Base-by-base conservation (phyloP, 2,113 vertebrate species). In the Sebastes fasciatus region DNA sequence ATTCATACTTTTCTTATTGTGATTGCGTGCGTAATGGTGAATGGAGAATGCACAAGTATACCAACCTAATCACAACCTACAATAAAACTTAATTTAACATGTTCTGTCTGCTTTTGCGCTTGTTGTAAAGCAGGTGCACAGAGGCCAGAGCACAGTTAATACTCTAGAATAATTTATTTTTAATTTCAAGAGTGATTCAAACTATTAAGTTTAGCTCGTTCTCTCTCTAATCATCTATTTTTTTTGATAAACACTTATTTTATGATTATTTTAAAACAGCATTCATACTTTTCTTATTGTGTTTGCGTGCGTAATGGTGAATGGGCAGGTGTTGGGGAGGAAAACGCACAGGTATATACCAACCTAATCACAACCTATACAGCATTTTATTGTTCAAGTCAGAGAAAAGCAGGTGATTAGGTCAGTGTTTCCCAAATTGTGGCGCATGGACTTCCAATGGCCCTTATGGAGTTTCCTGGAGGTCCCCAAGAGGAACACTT, bases 121-220 rank as follows among this genome's bases (percentile, higher is more conserved):
- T 8, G 14, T 23, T 51, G 77, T 67, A 60, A 92, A 93, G 90
- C 92, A 94, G 89, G 89, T 79, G 91, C 86, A 74, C 72, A 79
- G 43, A 49, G 46, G 12, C 45, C n/a, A 57, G 79, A 76, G 82
- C 16, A 9, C 76, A 63, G 77, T 9, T 8, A 45, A 67, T 5
- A 4, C 9, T 10, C 11, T 8, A 14, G 2, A 46, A 48, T 43
- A 21, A 34, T 34, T 34, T 21, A 57, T n/a, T 60, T 77, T 73
- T 63, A 8, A 69, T 77, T 34, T 64, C 7, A 17, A 65, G 14
- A 55, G 7, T 21, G 61, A 23, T 43, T 62, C n/a, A 54, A 12
- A 66, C 23, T n/a, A 1, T 3, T 6, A 52, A 9, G 23, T 51
- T 45, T 1, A 83, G 21, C 21, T 17, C 4, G 52, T 48, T 1